Base-by-base conservation (phyloP, 2,797 vertebrate genomes). In the Poeciliopsis presidionis region DNA sequence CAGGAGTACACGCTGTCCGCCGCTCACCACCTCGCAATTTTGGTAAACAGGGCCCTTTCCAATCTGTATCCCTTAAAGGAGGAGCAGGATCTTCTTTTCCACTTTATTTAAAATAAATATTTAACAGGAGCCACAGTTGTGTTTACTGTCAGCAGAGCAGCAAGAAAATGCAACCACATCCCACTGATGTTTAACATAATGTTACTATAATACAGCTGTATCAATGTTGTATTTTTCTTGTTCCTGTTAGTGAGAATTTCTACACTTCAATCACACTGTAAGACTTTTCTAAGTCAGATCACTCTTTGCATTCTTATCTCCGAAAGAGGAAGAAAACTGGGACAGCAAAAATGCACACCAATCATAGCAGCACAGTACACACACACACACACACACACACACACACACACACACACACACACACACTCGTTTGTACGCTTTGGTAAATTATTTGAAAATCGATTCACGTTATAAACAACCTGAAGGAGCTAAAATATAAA, bases 1-100 rank as follows among this genome's bases (percentile, higher is more conserved):
- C 75, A 53, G 43, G 12, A 53, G 11, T n/a, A 75, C 65, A 84
- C 30, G 13, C n/a, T n/a, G 39, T 39, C 45, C 65, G 16, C 55
- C 12, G 61, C 0, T 73, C 39, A 25, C 36, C 3, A n/a, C 43
- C 5, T 7, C 67, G 3, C 22, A 4, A 28, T 45, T 45, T n/a
- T 14, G n/a, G 67, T 28, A 8, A 7, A n/a, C 67, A 0, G 3
- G 43, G 41, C 7, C 25, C 25, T 0, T n/a, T 28, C 51, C 51
- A 1, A 46, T 71, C 25, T 46, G 25, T 16, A 7, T 16, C 25
- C 13, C 14, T 71, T 46, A 18, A 46, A 71, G 13, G 43, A 45
- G 9, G 20, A 25, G 61, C n/a, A 39, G 33, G 61, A 65, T 39
- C 4, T 67, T 22, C 36, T 12, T 67, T 41, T 67, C 22, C 63